Evolutionary conservation across 2,888 invertebrate genomes (phyloP).

Genomic region (Macroteleia sp.): DNA sequence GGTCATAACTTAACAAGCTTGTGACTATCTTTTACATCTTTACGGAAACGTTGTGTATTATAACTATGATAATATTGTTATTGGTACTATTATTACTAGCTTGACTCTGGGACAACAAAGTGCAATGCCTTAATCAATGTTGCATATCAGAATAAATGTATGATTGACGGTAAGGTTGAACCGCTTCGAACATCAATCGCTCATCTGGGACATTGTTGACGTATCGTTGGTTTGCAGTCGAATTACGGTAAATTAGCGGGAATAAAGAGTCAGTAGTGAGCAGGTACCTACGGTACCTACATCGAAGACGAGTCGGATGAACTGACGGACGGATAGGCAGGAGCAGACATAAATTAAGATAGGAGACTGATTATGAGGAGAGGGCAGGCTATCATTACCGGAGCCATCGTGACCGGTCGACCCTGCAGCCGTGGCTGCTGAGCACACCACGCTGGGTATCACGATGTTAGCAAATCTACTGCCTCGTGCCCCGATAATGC

Average conservation of each 20-base stretch:
- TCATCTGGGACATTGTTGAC: constrained; percentile 59
- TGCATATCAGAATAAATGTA: constrained; percentile 35
- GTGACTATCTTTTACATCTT: constrained; percentile 8
- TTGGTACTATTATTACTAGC: constrained; percentile 26
- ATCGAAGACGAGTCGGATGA: constrained; percentile 72
- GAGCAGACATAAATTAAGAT: constrained; percentile 83
- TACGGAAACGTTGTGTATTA: neutral
- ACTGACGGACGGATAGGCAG: constrained; percentile 75
- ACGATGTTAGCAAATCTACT: constrained; percentile 74
- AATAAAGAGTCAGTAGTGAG: constrained; percentile 76
- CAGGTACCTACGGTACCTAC: constrained; percentile 76
- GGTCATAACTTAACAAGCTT: too few relatives aligned
- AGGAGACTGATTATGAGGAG: constrained; percentile 83
- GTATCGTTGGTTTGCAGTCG: constrained; percentile 66
- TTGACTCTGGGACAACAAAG: constrained; percentile 18
- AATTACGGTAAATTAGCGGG: constrained; percentile 81
- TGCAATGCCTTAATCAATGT: constrained; percentile 38
- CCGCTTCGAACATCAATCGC: constrained; percentile 46
- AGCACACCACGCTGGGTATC: constrained; percentile 69
- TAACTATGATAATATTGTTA: constrained; percentile 17
- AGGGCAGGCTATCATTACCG: constrained; percentile 82
- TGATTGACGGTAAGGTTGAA: constrained; percentile 42
- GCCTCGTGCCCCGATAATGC: constrained; percentile 79
- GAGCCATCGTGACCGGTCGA: constrained; percentile 83
- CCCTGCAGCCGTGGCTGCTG: constrained; percentile 79